These are phyloP conservation scores for Cosmopolites sordidus DNA, from an alignment of 2,888 invertebrate species.

Conservation along the genomic window DNA sequence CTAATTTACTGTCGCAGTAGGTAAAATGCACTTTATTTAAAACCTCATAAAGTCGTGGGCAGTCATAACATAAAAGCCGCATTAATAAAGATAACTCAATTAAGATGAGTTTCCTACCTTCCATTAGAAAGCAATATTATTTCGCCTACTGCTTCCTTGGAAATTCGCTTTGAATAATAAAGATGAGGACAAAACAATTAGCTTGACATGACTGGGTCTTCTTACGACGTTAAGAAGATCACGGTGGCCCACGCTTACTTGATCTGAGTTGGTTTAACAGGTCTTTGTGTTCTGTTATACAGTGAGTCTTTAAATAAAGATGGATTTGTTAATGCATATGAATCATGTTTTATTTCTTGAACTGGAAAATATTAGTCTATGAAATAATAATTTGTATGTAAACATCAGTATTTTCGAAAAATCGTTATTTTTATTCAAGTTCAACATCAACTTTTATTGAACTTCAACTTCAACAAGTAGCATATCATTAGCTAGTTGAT, in stretches of 20 bases:
- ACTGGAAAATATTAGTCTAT: no score
- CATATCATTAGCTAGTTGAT: no score
- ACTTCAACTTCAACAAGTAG: no score
- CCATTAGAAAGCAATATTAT: constrained; percentile 27
- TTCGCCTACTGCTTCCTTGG: constrained; percentile 25
- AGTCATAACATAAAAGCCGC: background rate
- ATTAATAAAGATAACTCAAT: constrained; percentile 35
- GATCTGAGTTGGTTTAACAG: no score
- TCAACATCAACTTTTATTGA: no score
- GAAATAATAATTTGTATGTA: no score
- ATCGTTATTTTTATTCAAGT: no score
- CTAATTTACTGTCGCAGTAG: background rate
- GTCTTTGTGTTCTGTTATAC: no score
- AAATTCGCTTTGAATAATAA: constrained; percentile 25
- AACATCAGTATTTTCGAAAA: no score
- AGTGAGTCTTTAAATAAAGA: no score
- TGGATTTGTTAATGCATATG: no score
- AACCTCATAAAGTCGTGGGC: background rate
- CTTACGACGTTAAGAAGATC: constrained; percentile 16
- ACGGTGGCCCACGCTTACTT: constrained; percentile 7
- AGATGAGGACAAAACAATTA: constrained; percentile 24
- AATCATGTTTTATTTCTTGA: no score
- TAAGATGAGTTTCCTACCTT: constrained; percentile 32
- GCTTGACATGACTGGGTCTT: constrained; percentile 20
- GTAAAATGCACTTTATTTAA: constrained; percentile 1